Conservation (phyloP, 2,797 vertebrate species). For the Aulostomus chinensis region DNA sequence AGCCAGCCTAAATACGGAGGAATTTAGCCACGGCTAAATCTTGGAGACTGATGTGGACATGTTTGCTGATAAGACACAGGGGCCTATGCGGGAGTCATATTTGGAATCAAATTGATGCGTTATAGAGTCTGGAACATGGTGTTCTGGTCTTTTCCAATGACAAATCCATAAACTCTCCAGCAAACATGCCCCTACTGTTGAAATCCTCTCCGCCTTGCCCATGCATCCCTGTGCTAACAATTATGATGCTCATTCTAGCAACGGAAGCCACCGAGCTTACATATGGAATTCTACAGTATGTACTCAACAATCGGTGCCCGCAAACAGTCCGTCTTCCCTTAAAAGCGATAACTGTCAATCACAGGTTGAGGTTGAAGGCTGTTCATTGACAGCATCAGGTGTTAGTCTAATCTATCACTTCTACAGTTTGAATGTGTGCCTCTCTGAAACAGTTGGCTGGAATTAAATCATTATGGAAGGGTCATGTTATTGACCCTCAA, state of each 20-base stretch:
- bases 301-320: conserved; percentile 32
- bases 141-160: conserved; percentile 75
- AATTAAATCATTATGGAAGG: conserved; percentile 68
- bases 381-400: conserved; percentile 9
- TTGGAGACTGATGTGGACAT: conserved; percentile 79
- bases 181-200: conserved; percentile 64
- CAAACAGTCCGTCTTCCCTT: conserved; percentile 14
- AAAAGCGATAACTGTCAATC: conserved; percentile 5
- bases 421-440: conserved; percentile 1
- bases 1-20: conserved; percentile 81
- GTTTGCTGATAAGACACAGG: conserved; percentile 75
- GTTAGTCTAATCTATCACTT: conserved; percentile 7
- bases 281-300: conserved; percentile 50
- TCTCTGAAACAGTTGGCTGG: conserved; percentile 55
- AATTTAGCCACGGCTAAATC: conserved; percentile 83
- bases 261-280: conserved; percentile 50
- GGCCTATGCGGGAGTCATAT: conserved; percentile 69
- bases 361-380: neutral
- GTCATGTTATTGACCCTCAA: conserved; percentile 66
- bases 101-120: conserved; percentile 79
- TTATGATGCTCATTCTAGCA: conserved; percentile 44
- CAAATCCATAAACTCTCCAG: conserved; percentile 76
- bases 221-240: conserved; percentile 40
- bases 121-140: conserved; percentile 74
- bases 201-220: conserved; percentile 49